Percentiles rank a stretch among this genome's conserved stretches.
These are phyloP conservation scores for Decapterus maruadsi DNA, from an alignment of 2,797 vertebrate species.

Conservation along the genomic window DNA sequence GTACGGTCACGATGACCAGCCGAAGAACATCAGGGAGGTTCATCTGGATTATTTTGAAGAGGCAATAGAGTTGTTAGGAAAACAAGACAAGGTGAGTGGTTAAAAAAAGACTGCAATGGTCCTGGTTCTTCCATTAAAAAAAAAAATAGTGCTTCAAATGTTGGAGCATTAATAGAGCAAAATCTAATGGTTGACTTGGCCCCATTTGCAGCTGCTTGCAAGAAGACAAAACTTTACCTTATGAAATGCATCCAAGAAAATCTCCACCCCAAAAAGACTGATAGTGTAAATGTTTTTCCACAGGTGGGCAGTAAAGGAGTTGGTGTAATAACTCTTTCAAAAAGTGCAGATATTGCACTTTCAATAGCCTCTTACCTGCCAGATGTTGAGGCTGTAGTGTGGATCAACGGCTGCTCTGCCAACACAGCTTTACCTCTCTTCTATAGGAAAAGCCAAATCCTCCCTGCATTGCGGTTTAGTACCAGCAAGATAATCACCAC, in stretches of 20 bases:
- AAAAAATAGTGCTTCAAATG: too few relatives aligned
- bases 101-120: too few relatives aligned
- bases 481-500: neutral
- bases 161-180: too few relatives aligned
- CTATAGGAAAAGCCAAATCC: conserved; percentile 70
- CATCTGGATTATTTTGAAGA: conserved; percentile 90
- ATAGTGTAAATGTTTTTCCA: too few relatives aligned
- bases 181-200: too few relatives aligned
- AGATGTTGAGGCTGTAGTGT: conserved; percentile 78
- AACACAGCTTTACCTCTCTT: conserved; percentile 76
- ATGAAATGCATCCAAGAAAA: too few relatives aligned
- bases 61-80: conserved; percentile 83
- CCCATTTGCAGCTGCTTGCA: too few relatives aligned
- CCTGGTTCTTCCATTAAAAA: too few relatives aligned
- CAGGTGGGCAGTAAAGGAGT: conserved; percentile 74
- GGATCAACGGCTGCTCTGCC: conserved; percentile 84
- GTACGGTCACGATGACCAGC: conserved; percentile 81
- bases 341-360: conserved; percentile 80
- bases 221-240: too few relatives aligned
- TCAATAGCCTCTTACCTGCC: conserved; percentile 78
- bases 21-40: conserved; percentile 64
- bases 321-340: conserved; percentile 81
- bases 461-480: conserved; percentile 58
- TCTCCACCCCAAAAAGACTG: too few relatives aligned
- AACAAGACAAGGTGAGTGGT: conserved; percentile 78